Base-by-base conservation (phyloP, 1,140 invertebrate genomes). In the Trinorchestia longiramus region DNA sequence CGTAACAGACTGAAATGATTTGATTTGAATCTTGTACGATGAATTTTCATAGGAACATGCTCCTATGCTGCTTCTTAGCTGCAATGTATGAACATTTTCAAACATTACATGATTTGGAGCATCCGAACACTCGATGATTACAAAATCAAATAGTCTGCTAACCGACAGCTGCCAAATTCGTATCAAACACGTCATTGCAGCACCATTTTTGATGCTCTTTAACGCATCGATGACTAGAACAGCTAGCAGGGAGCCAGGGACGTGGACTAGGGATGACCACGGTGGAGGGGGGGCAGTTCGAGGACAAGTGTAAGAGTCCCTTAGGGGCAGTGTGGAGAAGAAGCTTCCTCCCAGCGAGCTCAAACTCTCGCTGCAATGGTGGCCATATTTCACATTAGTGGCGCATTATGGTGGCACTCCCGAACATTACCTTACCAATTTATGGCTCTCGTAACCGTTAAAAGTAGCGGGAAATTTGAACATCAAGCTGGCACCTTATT, bases 391-490 rank as follows among this genome's bases (percentile, higher is more conserved):
- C 96, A 97, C 96, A 97, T 97, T 97, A 97, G 96, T 97, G 96
- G 96, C 96, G 96, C 96, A 97, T 97, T 96, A 97, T 96, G 96
- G 96, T 96, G 96, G 96, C 96, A 97, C 95, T 96, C 96, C 95
- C 96, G 96, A 96, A 96, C 96, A 97, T 97, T 97, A 97, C 96
- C 96, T 96, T 96, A 95, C 94, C 96, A 96, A 97, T 97, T 97
- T 97, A 97, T 97, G 96, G 92, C 43, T 91, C 96, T 96, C 96
- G 96, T 97, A 97, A 97, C 96, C 96, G 96, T 97, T 97, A 97
- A 97, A 97, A 97, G 96, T 97, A 96, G 96, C 96, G 96, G 96
- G 96, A 97, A 97, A 97, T 97, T 97, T 97, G 96, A 97, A 97
- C 96, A 97, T 97, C 96, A 96, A 96, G 96, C 96, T 95, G 96